A percentile compares a stretch with the other conserved stretches of the same genome.
These are phyloP conservation scores for Eueides isabella DNA, from an alignment of 1,140 invertebrate species.

Conservation along the genomic window DNA sequence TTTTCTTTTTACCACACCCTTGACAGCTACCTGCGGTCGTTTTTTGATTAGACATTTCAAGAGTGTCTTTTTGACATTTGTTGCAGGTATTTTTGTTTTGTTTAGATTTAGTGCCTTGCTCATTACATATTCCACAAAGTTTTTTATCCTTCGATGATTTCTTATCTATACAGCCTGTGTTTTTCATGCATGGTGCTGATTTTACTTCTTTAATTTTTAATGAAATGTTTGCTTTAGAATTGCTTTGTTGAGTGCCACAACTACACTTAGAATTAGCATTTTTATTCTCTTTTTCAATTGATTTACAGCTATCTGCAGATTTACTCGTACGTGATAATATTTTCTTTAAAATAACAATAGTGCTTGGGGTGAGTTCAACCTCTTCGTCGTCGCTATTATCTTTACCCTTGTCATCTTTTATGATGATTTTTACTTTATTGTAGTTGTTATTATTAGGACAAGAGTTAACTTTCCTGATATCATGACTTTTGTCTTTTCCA, in stretches of 20 bases:
- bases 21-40: background rate
- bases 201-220: background rate
- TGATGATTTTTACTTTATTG: conserved; percentile 29
- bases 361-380: conserved; percentile 27
- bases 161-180: background rate
- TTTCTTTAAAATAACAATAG: conserved; percentile 23
- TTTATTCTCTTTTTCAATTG: conserved; percentile 1
- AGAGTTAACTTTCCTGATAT: background rate
- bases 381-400: conserved; percentile 11
- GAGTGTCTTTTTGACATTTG: background rate
- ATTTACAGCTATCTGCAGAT: conserved; percentile 20
- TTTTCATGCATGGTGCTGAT: background rate
- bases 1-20: background rate
- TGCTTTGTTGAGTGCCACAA: background rate
- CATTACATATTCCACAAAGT: background rate
- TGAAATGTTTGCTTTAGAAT: background rate
- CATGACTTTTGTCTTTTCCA: background rate
- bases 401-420: conserved; percentile 18
- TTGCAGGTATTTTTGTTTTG: background rate
- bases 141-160: background rate
- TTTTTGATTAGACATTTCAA: background rate
- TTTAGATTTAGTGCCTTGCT: background rate
- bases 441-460: background rate
- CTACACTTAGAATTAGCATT: background rate
- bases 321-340: conserved; percentile 25